Evolutionary conservation across 2,888 invertebrate genomes (phyloP), one percentile per base, ranked within the genome.

Genomic region (Phasia obesa): DNA sequence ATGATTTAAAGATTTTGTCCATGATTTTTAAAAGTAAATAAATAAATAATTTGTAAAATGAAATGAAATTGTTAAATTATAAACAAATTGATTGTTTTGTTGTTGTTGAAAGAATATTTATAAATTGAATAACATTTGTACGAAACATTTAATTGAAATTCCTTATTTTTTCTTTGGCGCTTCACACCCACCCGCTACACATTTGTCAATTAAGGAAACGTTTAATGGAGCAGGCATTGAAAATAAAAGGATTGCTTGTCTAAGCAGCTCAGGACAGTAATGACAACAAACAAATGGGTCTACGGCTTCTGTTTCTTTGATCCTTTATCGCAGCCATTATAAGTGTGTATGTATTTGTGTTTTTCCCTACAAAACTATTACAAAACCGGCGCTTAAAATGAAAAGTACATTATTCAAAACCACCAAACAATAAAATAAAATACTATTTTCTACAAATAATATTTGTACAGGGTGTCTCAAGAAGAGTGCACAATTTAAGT

Each of bases 261-360:
- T 67, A 31, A 44, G 19, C 25, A 44, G 27, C 15, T 19, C 9
- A 49, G 55, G 64, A 64, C 19, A 71, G 60, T 23, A 70, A 62
- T 67, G 67, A 74, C 77, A 44, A 69, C 17, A 75, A 79, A 75
- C 86, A 84, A 17, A 38, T 2, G 11, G 76, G 27, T 2, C 13
- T 21, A 80, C 87, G 88, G 89, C 87, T 86, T 84, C 83, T 84
- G 85, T 84, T 84, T 73, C 89, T 90, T 90, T 90, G 90, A 90
- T 90, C 90, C 88, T 87, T 87, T 88, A 86, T 86, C 89, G 87
- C 87, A 84, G 85, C 35, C 1, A 71, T 42, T 55, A 35, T 35
- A 35, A 11, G 9, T 35, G 35, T 35, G 11, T 35, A 3, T 35
- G 11, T 35, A 3, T 35, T 7, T 17, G 44, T 47, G 44, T 47